Evolutionary conservation across 2,797 vertebrate genomes (phyloP), one percentile per base, ranked within the genome.

Genomic region (Phoeniculus purpureus): DNA sequence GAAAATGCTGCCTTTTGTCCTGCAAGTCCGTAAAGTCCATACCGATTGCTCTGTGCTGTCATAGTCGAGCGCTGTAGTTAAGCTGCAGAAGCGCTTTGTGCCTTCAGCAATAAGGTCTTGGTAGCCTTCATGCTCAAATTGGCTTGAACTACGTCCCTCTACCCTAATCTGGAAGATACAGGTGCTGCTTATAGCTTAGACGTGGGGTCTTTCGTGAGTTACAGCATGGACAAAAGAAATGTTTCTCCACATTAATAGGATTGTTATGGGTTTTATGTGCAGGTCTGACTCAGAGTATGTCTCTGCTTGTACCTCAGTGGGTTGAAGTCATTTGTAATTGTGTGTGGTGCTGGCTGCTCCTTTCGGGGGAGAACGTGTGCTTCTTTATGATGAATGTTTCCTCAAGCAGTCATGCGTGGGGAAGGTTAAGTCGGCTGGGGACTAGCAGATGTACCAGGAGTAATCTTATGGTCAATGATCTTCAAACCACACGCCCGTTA

Each of bases 11-110:
- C 22, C 61, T 87, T 94, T 68, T 75, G 67, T 89, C 62, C 67
- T 70, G 20, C 52, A 13, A 51, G 17, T 23, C 26, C 74, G 76
- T 22, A 48, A 12, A 73, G 67, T 73, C 94, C 82, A 27, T 37
- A 62, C 45, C 88, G 94, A 93, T 60, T 81, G 8, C 85, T 89
- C 92, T 58, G 89, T 51, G n/a, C 56, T 77, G 54, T 67, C 81
- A 59, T 27, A 52, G 31, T 22, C 61, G 58, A 61, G 64, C 59
- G 50, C 55, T 68, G 18, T 62, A 1, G 54, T 86, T 77, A 54
- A 82, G 14, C 48, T 82, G 82, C 75, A 82, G 61, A 80, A 91
- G 17, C 45, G 75, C 55, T 91, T 87, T 68, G 14, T 45, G 81
- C 58, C 59, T 21, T 32, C 58, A 65, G 8, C 26, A 45, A 17